Evolutionary conservation across 2,888 invertebrate genomes (phyloP), one percentile per base, ranked within the genome.

Genomic region (Lycia hirtaria): DNA sequence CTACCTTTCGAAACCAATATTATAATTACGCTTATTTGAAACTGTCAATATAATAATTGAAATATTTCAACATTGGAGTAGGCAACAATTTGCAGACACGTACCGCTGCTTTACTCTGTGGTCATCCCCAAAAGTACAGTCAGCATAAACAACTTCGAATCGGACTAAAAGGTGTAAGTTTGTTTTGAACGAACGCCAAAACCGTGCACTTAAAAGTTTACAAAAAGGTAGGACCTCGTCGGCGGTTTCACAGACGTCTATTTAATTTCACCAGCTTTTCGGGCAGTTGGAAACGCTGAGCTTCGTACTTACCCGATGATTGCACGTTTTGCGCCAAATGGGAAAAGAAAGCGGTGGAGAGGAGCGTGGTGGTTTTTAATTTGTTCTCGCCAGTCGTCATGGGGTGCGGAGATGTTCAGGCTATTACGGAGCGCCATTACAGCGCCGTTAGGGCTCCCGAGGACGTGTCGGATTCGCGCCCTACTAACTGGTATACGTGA

Each of bases 401-500:
- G 71, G 73, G 67, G 73, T 67, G 70, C 68, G 67, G 76, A 79
- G 80, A 82, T 82, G 83, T 82, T 84, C 74, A 70, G 65, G 82
- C 81, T 79, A 83, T 86, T 85, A 86, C 77, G 78, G 79, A 78
- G 76, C 71, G 80, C 85, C 83, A 88, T 89, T 89, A 89, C 83
- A 77, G 72, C 79, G 76, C 84, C 81, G 88, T 87, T 88, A 86
- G 82, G 85, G 81, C 80, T 75, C 69, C 70, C 68, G 70, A 78
- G 76, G 80, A 88, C 89, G 90, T 88, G 89, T 83, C 75, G 83
- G 84, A 81, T 84, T 79, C 81, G 81, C 84, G 85, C 86, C 87
- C 88, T 83, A 87, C 85, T 88, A 87, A 87, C 87, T 76, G 85
- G 72, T 64, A 73, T 82, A 88, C 88, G 88, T 89, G 89, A 78